phyloP scores from a whole-genome alignment of 2,113 vertebrate species.

The Chloebia gouldiae region DNA sequence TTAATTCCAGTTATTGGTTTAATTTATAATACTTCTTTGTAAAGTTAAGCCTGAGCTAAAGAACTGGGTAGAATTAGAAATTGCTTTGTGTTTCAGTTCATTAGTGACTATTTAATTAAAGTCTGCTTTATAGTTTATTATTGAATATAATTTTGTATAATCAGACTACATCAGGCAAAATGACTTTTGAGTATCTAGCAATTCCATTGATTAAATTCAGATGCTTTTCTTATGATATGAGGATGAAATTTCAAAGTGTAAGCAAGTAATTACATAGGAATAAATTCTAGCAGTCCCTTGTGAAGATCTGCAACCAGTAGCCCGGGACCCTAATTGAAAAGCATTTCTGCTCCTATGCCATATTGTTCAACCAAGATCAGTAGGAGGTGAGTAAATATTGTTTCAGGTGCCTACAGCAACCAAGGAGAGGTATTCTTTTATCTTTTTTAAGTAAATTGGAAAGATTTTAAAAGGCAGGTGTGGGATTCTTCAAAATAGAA shows the following conservation, averaged over 20 bases:
- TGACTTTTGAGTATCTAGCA: not conserved
- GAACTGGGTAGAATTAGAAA: not conserved
- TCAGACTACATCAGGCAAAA: conserved; percentile 12
- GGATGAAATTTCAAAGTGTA: conserved; percentile 37
- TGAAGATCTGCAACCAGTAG: not conserved
- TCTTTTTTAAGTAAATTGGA: not conserved
- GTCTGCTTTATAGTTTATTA: conserved; percentile 4
- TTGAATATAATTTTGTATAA: conserved; percentile 21
- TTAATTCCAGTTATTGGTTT: not conserved
- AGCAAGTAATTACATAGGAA: not conserved
- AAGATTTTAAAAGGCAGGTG: not conserved
- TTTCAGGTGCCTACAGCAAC: not conserved
- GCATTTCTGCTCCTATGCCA: not conserved
- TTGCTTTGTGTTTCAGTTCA: not conserved
- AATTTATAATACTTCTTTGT: not conserved
- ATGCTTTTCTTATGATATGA: not conserved
- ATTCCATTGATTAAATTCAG: conserved; percentile 45
- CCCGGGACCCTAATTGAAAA: not conserved
- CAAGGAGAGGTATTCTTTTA: not conserved
- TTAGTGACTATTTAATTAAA: conserved; percentile 38
- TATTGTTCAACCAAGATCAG: not conserved
- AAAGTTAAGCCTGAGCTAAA: not conserved
- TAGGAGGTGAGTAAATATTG: conserved; percentile 7
- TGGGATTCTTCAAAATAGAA: not conserved
- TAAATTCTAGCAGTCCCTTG: not conserved